Evolutionary conservation across 2,797 vertebrate genomes (phyloP).

Genomic region (Gorsachius magnificus): DNA sequence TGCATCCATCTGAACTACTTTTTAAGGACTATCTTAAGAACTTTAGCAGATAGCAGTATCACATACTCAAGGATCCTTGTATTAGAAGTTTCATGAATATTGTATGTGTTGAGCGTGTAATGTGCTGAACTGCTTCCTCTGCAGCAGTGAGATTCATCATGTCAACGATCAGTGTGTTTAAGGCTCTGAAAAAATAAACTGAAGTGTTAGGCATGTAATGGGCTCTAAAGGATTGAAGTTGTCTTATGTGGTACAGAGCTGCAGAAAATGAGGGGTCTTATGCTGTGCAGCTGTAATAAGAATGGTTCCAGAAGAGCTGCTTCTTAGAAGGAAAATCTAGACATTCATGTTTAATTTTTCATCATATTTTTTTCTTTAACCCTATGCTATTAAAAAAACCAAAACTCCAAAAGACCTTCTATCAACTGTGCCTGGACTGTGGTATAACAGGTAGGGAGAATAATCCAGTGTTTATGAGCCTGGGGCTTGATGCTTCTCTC

Average conservation of each 20-base stretch:
- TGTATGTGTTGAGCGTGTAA: neutral
- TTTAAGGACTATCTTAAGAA: neutral
- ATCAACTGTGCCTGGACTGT: neutral
- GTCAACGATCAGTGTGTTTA: neutral
- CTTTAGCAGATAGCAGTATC: neutral
- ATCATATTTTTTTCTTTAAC: neutral
- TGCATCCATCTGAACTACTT: neutral
- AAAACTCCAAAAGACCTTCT: neutral
- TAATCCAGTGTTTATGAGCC: neutral
- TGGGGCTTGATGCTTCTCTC: neutral
- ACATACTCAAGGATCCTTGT: neutral
- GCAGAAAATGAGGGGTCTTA: neutral
- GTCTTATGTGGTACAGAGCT: neutral
- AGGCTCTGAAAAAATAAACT: neutral
- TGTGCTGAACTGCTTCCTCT: constrained; percentile 6
- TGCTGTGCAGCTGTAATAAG: neutral
- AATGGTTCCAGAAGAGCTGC: neutral
- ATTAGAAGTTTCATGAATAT: constrained; percentile 11
- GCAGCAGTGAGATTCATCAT: neutral
- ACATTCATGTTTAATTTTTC: neutral
- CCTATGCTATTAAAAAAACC: neutral
- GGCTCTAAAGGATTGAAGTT: neutral
- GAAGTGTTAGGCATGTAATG: neutral
- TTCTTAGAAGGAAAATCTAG: neutral
- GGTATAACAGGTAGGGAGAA: neutral